Evolutionary conservation across 2,888 invertebrate genomes (phyloP).

Genomic region (Coelinius sp.): DNA sequence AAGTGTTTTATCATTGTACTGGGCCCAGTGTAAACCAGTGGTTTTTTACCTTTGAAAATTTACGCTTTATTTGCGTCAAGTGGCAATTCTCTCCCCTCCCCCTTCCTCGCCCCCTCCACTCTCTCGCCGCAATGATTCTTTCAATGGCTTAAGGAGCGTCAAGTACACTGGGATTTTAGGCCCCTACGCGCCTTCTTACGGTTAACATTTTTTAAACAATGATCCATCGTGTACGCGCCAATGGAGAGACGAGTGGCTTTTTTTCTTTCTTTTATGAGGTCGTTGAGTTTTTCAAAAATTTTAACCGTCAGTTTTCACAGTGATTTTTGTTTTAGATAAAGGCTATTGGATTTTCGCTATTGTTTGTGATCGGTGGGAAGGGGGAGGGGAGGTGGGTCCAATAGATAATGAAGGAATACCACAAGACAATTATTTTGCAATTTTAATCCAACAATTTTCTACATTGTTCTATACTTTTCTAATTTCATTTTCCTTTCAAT

Average conservation of each 20-base stretch:
- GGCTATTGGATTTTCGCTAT: neutral
- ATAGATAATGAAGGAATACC: neutral
- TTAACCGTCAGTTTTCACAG: conserved; percentile 52
- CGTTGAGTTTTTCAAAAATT: conserved; percentile 44
- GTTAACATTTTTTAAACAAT: conserved; percentile 39
- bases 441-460: too few species aligned
- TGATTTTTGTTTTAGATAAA: neutral
- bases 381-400: too few species aligned
- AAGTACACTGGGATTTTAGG: conserved; percentile 11
- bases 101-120: neutral
- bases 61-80: conserved; percentile 25
- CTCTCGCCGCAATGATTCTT: conserved; percentile 36
- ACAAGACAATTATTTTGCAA: too few species aligned
- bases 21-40: neutral
- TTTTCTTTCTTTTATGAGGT: conserved; percentile 51
- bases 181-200: conserved; percentile 30
- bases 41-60: conserved; percentile 1
- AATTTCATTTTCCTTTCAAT: too few species aligned
- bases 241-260: conserved; percentile 61
- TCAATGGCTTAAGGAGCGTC: conserved; percentile 32
- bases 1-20: conserved; percentile 1
- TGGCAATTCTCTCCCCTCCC: conserved; percentile 7
- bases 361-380: neutral
- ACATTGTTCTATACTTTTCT: too few species aligned
- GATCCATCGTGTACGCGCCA: conserved; percentile 66